Evolutionary conservation across 2,888 invertebrate genomes (phyloP).

Genomic region (Euplexia lucipara): DNA sequence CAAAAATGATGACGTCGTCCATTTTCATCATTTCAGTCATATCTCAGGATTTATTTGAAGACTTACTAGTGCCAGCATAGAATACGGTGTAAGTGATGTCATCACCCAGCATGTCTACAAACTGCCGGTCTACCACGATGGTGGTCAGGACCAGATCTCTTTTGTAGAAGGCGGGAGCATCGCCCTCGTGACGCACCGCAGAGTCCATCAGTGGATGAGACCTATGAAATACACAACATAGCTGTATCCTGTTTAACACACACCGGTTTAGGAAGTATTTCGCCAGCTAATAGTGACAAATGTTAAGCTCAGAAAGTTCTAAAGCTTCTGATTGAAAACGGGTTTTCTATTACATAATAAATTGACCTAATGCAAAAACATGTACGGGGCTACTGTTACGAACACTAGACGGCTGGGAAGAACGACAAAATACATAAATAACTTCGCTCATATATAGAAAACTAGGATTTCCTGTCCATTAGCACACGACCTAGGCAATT

Average conservation of each 20-base stretch:
- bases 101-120: constrained; percentile 89
- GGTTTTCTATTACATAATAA: constrained; percentile 9
- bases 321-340: constrained; percentile 26
- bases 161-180: constrained; percentile 92
- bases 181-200: constrained; percentile 92
- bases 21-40: constrained; percentile 11
- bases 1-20: constrained; percentile 3
- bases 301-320: constrained; percentile 28
- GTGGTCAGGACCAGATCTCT: constrained; percentile 92
- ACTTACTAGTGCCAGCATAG: constrained; percentile 92
- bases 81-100: constrained; percentile 91
- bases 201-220: constrained; percentile 94
- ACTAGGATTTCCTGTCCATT: constrained; percentile 55
- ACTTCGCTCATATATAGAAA: constrained; percentile 31
- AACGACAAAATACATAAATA: constrained; percentile 40
- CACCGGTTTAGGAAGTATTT: not conserved
- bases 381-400: constrained; percentile 5
- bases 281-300: constrained; percentile 30
- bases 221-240: constrained; percentile 67
- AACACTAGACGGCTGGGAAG: constrained; percentile 25
- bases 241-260: not conserved
- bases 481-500: constrained; percentile 38
- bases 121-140: constrained; percentile 91
- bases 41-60: not conserved
- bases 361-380: constrained; percentile 20